phyloP scores from a whole-genome alignment of 2,113 vertebrate species.

The Chinchilla lanigera region DNA sequence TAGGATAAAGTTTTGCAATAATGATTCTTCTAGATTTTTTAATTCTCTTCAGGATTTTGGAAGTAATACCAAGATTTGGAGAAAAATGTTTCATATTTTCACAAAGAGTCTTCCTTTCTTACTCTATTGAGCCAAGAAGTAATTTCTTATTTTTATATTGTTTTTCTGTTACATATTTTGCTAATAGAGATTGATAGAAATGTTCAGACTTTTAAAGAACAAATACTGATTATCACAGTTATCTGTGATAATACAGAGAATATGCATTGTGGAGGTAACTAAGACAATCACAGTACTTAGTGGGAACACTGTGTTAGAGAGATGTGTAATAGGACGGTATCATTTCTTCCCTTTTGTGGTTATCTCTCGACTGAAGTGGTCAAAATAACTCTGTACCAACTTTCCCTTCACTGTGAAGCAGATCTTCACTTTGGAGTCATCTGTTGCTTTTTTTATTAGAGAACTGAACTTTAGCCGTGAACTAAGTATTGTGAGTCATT shows the following conservation, averaged over 20 bases:
- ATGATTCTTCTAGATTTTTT: neutral
- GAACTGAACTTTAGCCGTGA: slow-evolving; percentile 31
- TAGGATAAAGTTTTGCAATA: neutral
- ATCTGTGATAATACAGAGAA: neutral
- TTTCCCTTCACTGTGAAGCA: neutral
- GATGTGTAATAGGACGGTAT: neutral
- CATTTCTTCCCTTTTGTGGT: neutral
- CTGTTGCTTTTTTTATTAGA: slow-evolving; percentile 5
- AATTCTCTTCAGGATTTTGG: neutral
- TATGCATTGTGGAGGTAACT: neutral
- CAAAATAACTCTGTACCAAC: neutral
- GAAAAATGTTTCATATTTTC: neutral
- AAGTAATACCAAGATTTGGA: neutral
- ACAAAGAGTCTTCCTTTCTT: neutral
- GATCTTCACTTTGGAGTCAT: neutral
- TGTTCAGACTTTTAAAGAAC: neutral
- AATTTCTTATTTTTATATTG: neutral
- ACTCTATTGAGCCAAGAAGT: neutral
- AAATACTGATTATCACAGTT: neutral
- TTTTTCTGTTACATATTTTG: neutral
- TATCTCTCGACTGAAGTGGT: neutral
- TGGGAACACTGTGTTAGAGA: neutral
- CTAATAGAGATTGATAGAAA: neutral
- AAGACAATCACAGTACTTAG: neutral
- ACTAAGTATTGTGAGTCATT: slow-evolving; percentile 24